phyloP scores from a whole-genome alignment of 1,140 invertebrate species.

The Apis dorsata region DNA sequence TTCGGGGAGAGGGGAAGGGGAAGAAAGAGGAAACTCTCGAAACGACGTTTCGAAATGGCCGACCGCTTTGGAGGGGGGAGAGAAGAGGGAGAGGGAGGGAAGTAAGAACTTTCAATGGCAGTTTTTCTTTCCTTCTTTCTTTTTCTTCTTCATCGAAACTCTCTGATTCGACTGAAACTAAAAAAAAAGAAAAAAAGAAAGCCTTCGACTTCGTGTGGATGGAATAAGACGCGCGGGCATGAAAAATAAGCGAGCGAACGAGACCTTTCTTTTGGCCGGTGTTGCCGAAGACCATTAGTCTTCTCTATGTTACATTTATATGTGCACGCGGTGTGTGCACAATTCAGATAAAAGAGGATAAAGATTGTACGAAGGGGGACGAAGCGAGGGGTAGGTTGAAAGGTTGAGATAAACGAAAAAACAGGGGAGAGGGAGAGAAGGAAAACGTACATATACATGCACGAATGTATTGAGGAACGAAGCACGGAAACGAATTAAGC shows the following conservation, averaged over 20 bases:
- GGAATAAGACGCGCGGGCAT: conserved; percentile 24
- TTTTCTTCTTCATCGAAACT: no score
- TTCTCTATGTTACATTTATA: background rate
- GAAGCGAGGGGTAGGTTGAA: background rate
- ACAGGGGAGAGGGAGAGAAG: conserved; percentile 10
- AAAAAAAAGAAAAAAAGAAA: background rate
- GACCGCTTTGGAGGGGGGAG: conserved; percentile 40
- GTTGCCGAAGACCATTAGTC: no score
- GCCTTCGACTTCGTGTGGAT: background rate
- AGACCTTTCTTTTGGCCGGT: no score
- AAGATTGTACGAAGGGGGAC: background rate
- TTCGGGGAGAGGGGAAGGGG: conserved; percentile 10
- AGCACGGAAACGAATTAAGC: conserved; percentile 65
- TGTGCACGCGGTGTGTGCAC: background rate
- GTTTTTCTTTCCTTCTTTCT: conserved; percentile 9
- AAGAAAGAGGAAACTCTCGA: conserved; percentile 34
- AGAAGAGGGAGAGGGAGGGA: conserved; percentile 40
- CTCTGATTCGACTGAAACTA: no score
- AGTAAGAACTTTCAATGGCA: conserved; percentile 62
- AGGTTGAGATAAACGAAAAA: conserved; percentile 23
- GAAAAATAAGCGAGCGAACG: background rate
- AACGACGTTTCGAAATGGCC: conserved; percentile 34
- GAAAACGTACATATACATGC: background rate
- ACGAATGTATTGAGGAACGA: conserved; percentile 10
- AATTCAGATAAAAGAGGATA: conserved; percentile 8